Evolutionary conservation across 2,797 vertebrate species (phyloP).

Genomic region (Sebastes vulpes): DNA sequence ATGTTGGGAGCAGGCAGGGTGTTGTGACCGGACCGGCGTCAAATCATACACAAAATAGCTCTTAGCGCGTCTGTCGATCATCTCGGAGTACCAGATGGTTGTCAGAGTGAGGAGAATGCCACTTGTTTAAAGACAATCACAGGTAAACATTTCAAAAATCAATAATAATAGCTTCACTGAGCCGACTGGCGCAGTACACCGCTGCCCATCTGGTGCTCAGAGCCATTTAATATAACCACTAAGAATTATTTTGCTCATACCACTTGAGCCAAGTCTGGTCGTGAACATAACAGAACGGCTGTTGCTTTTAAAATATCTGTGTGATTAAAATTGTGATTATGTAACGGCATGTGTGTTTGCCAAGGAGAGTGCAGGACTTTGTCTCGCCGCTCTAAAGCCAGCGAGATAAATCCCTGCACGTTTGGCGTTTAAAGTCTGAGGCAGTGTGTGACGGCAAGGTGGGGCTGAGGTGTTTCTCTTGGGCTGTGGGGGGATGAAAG

Average conservation of each 20-base stretch:
- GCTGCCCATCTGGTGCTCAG: slow-evolving; percentile 13
- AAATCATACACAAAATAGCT: not conserved
- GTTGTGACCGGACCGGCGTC: slow-evolving; percentile 19
- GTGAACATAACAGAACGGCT: slow-evolving; percentile 17
- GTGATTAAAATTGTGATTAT: slow-evolving; percentile 22
- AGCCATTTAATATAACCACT: slow-evolving; percentile 18
- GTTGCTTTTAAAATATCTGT: slow-evolving; percentile 37
- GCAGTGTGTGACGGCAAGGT: slow-evolving; percentile 27
- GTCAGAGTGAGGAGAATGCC: not conserved
- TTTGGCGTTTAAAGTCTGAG: slow-evolving; percentile 20
- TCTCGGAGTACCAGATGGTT: not conserved
- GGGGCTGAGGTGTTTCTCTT: slow-evolving; percentile 24
- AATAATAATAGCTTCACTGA: not conserved
- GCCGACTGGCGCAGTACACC: not conserved
- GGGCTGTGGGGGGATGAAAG: not conserved
- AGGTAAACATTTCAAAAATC: not conserved
- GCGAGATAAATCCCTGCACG: not conserved
- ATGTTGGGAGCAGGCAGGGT: slow-evolving; percentile 39
- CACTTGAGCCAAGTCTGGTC: slow-evolving; percentile 29
- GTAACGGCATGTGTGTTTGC: slow-evolving; percentile 10
- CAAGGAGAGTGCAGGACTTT: slow-evolving; percentile 1
- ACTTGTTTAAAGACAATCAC: not conserved
- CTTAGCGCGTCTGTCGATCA: not conserved
- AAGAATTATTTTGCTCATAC: slow-evolving; percentile 7
- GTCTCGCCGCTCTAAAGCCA: not conserved